These are phyloP conservation scores for Diabrotica undecimpunctata DNA, from an alignment of 1,140 invertebrate species.

Conservation along the genomic window DNA sequence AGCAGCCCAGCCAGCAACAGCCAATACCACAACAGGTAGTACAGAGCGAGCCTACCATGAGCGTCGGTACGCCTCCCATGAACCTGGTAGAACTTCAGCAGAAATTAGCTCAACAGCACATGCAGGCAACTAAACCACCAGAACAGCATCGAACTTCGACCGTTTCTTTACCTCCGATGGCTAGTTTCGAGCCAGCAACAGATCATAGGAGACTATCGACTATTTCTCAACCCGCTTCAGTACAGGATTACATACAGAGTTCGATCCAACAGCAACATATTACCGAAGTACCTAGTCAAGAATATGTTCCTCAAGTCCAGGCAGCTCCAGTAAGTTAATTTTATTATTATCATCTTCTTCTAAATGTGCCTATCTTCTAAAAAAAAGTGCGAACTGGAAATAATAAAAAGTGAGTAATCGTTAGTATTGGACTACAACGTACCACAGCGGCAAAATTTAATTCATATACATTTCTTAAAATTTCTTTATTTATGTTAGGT, in stretches of 20 bases:
- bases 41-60: slow-evolving; percentile 21
- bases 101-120: slow-evolving; percentile 35
- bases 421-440: too few species aligned
- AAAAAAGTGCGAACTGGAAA: too few species aligned
- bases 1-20: slow-evolving; percentile 24
- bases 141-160: slow-evolving; percentile 39
- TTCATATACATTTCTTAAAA: too few species aligned
- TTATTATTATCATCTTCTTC: too few species aligned
- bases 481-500: too few species aligned
- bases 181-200: slow-evolving; percentile 31
- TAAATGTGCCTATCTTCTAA: too few species aligned
- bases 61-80: slow-evolving; percentile 34
- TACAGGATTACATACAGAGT: slow-evolving; percentile 34
- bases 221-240: slow-evolving; percentile 36
- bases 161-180: slow-evolving; percentile 40
- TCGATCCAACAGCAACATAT: slow-evolving; percentile 26
- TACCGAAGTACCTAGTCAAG: slow-evolving; percentile 15
- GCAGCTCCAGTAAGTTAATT: slow-evolving; percentile 14
- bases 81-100: slow-evolving; percentile 38
- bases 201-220: slow-evolving; percentile 40
- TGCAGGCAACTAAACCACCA: slow-evolving; percentile 18
- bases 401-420: too few species aligned
- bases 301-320: slow-evolving; percentile 11
- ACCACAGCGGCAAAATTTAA: too few species aligned
- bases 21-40: slow-evolving; percentile 22